These are phyloP conservation scores for Lithophane ornitopus DNA, from an alignment of 2,888 invertebrate species.

Conservation along the genomic window DNA sequence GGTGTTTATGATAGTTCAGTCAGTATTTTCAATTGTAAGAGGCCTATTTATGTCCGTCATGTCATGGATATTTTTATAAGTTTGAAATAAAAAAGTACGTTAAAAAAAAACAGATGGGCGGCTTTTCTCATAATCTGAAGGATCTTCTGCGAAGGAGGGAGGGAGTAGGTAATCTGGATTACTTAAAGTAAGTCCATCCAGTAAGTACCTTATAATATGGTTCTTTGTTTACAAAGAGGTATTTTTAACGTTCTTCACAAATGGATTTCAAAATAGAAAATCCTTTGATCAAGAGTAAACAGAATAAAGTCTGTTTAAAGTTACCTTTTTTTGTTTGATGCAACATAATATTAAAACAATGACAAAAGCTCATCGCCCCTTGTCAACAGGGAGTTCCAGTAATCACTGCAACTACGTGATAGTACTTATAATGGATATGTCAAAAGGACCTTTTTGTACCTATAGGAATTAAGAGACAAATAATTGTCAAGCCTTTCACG, in stretches of 20 bases:
- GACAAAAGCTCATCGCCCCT: not conserved
- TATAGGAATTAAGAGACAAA: not conserved
- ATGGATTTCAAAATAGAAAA: slow-evolving; percentile 33
- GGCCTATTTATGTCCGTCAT: not conserved
- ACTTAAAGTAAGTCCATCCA: slow-evolving; percentile 40
- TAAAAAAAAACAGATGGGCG: slow-evolving; percentile 15
- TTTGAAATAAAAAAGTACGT: slow-evolving; percentile 10
- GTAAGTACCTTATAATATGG: slow-evolving; percentile 39
- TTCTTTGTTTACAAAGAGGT: slow-evolving; percentile 45
- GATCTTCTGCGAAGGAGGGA: slow-evolving; percentile 16
- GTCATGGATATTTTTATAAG: slow-evolving; percentile 10
- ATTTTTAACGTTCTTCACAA: slow-evolving; percentile 37
- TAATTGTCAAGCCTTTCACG: not conserved
- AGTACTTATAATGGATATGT: too few relatives aligned
- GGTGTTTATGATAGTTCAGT: not conserved
- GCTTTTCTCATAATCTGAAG: slow-evolving; percentile 31
- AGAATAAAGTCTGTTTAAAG: slow-evolving; percentile 8
- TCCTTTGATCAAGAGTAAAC: slow-evolving; percentile 22
- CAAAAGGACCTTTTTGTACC: not conserved
- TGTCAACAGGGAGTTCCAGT: not conserved
- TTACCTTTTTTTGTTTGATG: slow-evolving; percentile 15
- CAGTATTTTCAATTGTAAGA: not conserved
- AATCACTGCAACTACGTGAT: not conserved
- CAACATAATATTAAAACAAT: not conserved
- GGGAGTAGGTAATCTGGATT: slow-evolving; percentile 50